Percentiles rank a stretch among this genome's conserved stretches.
Evolutionary conservation across 2,888 invertebrate genomes (phyloP).

Genomic region (Archips crataeganus): DNA sequence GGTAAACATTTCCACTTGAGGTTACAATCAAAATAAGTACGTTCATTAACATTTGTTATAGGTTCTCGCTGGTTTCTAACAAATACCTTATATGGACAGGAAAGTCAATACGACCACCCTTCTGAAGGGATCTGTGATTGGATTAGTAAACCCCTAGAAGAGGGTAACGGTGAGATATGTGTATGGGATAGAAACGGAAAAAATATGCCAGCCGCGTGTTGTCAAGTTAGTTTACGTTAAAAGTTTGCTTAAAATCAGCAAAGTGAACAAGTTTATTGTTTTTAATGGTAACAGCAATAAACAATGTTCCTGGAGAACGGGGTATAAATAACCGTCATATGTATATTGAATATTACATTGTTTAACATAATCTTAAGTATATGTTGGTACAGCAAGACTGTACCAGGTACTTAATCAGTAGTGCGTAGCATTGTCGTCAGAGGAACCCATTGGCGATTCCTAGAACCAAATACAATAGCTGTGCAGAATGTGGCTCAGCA

Average conservation of each 20-base stretch:
- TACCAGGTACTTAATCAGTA: slow-evolving; percentile 10
- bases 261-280: slow-evolving; percentile 46
- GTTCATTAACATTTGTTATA: slow-evolving; percentile 20
- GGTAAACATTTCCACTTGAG: slow-evolving; percentile 12
- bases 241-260: slow-evolving; percentile 33
- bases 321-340: slow-evolving; percentile 11
- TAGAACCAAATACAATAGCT: slow-evolving; percentile 75
- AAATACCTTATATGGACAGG: slow-evolving; percentile 20
- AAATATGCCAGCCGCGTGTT: slow-evolving; percentile 1
- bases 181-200: slow-evolving; percentile 11
- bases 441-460: slow-evolving; percentile 64
- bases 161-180: slow-evolving; percentile 39
- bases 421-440: slow-evolving; percentile 29
- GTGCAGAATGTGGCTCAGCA: slow-evolving; percentile 74
- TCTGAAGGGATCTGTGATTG: slow-evolving; percentile 65
- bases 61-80: slow-evolving; percentile 6
- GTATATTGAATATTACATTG: background rate
- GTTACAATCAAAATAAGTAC: slow-evolving; percentile 17
- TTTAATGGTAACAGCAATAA: slow-evolving; percentile 49
- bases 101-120: slow-evolving; percentile 46
- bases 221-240: slow-evolving; percentile 27
- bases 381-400: background rate
- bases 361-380: background rate
- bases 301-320: slow-evolving; percentile 44
- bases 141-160: slow-evolving; percentile 67